A percentile compares a stretch with the other conserved stretches of the same genome.
These are phyloP conservation scores for Keiferia lycopersicella DNA, from an alignment of 2,888 invertebrate genomes.

Conservation along the genomic window DNA sequence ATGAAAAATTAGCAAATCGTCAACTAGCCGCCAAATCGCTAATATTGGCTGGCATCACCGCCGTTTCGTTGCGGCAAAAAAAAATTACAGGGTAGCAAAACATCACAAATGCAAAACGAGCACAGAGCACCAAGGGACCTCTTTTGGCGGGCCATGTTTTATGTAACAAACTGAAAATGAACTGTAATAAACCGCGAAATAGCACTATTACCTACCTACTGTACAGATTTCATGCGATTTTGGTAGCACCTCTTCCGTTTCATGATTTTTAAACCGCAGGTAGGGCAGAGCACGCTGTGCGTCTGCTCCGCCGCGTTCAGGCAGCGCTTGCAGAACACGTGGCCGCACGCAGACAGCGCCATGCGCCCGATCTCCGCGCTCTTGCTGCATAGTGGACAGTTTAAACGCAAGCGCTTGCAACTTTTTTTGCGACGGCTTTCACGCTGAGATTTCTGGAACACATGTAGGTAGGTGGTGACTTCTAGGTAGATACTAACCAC, in stretches of 20 bases:
- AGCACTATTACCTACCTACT: no score
- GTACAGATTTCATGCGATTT: neutral
- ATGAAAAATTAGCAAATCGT: no score
- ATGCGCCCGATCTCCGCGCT: neutral
- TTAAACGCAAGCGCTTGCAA: neutral
- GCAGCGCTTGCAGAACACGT: slow-evolving; percentile 10
- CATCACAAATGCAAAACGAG: no score
- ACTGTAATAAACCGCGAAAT: no score
- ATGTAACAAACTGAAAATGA: no score
- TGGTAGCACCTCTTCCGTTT: neutral
- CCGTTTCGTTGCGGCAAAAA: no score
- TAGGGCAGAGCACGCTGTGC: neutral
- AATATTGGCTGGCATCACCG: no score
- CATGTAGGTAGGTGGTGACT: neutral
- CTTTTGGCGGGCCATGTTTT: no score
- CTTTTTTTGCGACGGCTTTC: neutral
- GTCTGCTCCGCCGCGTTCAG: neutral
- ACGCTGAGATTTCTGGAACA: neutral
- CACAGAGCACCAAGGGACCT: no score
- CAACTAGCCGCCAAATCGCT: no score
- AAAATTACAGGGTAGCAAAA: no score
- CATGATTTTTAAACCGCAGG: neutral
- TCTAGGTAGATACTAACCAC: no score
- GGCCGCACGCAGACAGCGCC: slow-evolving; percentile 2
- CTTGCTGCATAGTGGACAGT: slow-evolving; percentile 8